Conservation (phyloP, 2,888 invertebrate genomes). For the Protophormia terraenovae region DNA sequence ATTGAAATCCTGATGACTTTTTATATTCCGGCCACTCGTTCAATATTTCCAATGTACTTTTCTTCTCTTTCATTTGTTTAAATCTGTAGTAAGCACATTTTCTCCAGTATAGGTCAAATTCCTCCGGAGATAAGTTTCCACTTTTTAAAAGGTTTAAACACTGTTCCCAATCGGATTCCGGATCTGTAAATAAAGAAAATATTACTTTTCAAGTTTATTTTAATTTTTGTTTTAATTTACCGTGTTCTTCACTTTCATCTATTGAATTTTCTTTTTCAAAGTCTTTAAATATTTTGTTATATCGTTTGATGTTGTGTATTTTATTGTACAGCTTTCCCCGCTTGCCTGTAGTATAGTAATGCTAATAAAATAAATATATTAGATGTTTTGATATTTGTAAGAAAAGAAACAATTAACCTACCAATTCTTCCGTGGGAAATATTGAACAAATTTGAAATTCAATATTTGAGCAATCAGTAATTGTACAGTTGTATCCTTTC, state of each 20-base stretch:
- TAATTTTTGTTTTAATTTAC: neutral
- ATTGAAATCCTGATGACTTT: neutral
- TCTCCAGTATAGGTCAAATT: neutral
- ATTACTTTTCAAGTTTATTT: neutral
- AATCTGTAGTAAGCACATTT: neutral
- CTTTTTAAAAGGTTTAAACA: neutral
- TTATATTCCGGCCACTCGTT: neutral
- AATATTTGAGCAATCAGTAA: slow-evolving; percentile 8
- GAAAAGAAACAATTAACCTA: neutral
- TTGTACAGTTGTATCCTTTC: slow-evolving; percentile 5
- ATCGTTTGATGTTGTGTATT: neutral
- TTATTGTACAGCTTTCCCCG: neutral
- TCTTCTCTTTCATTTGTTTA: neutral
- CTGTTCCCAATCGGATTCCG: neutral
- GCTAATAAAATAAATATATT: neutral
- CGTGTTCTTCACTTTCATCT: neutral
- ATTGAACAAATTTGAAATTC: neutral
- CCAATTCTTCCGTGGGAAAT: neutral
- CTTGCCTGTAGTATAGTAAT: neutral
- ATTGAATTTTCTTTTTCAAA: neutral
- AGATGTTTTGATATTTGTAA: neutral
- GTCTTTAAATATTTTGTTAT: neutral
- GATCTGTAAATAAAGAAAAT: neutral
- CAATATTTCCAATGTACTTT: neutral
- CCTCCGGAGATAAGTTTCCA: neutral